Base-by-base conservation (phyloP, 2,888 invertebrate species). In the Rhogogaster chlorosoma region DNA sequence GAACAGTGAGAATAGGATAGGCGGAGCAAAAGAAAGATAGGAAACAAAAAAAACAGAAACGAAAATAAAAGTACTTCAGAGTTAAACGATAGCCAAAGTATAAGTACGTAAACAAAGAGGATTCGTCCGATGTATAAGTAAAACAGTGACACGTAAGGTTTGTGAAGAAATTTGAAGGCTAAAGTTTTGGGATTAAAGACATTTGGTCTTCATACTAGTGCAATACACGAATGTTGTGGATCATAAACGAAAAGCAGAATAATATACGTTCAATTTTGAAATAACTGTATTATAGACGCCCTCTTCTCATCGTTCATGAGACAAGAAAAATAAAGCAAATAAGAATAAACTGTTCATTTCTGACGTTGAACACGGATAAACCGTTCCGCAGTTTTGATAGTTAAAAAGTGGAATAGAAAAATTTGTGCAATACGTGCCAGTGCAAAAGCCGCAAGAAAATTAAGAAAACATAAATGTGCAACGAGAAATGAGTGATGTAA, bases 31-130 rank as follows among this genome's bases (percentile, higher is more conserved):
- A 61, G 26, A 61, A 61, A 10, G n/a, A 61, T 18, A 61, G 18
- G 86, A 57, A 57, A 22, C 57, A 57, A 57, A 57, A 67, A 29
- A 86, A 42, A 83, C 84, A 29, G 22, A 32, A 29, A 10, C 15
- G 15, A 9, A 38, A 73, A 73, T 32, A 26, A 29, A 29, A 67
- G 5, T 12, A 32, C 32, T 67, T 18, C 3, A 18, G 67, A 32
- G 32, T 67, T 29, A 67, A 18, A 67, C 67, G 67, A 32, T 26
- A 32, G 4, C 67, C 15, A 32, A 67, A 32, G 18, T 53, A 53
- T n/a, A 53, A 2, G n/a, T n/a, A 53, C 7, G 53, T 32, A 67
- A 67, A 67, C 67, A 67, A 67, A 67, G 67, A 32, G 32, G 9
- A 67, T 67, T 67, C 32, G 67, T 32, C 1, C 32, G 26, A 18